Evolutionary conservation across 1,140 invertebrate genomes (phyloP).

Genomic region (Drosophila sp.): DNA sequence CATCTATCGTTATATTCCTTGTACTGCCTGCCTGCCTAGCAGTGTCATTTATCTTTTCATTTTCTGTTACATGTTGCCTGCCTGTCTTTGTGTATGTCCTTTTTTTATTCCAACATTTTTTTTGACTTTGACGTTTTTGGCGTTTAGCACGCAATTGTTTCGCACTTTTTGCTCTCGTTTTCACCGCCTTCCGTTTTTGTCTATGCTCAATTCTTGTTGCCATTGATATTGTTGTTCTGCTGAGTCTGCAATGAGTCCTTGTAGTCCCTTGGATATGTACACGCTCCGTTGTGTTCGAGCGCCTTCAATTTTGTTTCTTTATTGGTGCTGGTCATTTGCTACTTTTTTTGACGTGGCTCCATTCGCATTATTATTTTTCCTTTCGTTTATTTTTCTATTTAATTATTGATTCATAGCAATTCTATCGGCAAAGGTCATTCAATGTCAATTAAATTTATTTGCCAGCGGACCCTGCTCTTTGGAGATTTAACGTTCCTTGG

Average conservation of each 20-base stretch:
- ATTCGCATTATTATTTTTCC: slow-evolving; percentile 9
- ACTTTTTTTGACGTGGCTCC: slow-evolving; percentile 42
- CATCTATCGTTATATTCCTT: slow-evolving; percentile 27
- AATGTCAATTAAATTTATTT: slow-evolving; percentile 61
- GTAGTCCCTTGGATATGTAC: slow-evolving; percentile 49
- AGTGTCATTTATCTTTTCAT: slow-evolving; percentile 74
- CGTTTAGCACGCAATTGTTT: slow-evolving; percentile 82
- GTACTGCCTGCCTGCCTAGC: slow-evolving; percentile 2
- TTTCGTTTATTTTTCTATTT: slow-evolving; percentile 54
- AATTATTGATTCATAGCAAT: slow-evolving; percentile 77
- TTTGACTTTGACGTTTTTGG: slow-evolving; percentile 75
- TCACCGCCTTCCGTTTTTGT: slow-evolving; percentile 42
- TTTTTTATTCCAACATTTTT: slow-evolving; percentile 44
- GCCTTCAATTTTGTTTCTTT: slow-evolving; percentile 58
- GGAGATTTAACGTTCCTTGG: slow-evolving; percentile 45
- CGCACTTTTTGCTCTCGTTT: slow-evolving; percentile 71
- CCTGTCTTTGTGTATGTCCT: slow-evolving; percentile 22
- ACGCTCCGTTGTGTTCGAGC: slow-evolving; percentile 59
- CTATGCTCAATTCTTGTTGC: slow-evolving; percentile 3
- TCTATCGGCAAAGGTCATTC: slow-evolving; percentile 70
- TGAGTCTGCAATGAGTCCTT: slow-evolving; percentile 47
- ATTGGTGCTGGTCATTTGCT: slow-evolving; percentile 68
- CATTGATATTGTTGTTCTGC: slow-evolving; percentile 27
- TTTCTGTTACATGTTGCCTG: slow-evolving; percentile 50
- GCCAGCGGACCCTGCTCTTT: slow-evolving; percentile 35